phyloP scores from a whole-genome alignment of 1,140 invertebrate species.

The Papilio polyxenes region DNA sequence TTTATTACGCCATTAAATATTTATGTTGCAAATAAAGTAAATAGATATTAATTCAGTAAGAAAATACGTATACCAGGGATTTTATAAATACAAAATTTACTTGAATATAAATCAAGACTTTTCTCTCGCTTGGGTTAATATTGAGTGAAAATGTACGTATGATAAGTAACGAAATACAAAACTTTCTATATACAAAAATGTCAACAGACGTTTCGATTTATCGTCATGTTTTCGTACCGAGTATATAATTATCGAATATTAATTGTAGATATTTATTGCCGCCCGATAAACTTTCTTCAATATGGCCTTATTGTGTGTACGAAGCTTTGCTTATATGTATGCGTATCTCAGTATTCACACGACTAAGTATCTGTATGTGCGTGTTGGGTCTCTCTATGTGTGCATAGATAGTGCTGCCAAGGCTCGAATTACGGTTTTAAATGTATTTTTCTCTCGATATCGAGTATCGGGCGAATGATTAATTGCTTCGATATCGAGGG shows the following conservation, averaged over 20 bases:
- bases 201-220: conserved; percentile 41
- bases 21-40: conserved; percentile 41
- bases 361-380: not conserved
- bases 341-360: not conserved
- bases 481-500: conserved; percentile 38
- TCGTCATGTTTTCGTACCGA: conserved; percentile 45
- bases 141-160: not conserved
- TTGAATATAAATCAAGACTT: too few species aligned
- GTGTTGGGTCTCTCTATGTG: not conserved
- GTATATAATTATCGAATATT: conserved; percentile 52
- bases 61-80: not conserved
- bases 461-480: conserved; percentile 46
- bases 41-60: conserved; percentile 3
- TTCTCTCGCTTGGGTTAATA: not conserved
- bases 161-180: conserved; percentile 38
- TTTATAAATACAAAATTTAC: too few species aligned
- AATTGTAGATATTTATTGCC: conserved; percentile 53
- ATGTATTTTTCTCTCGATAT: conserved; percentile 42
- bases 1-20: conserved; percentile 38
- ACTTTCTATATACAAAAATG: conserved; percentile 46
- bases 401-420: conserved; percentile 42
- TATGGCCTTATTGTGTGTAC: conserved; percentile 36
- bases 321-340: conserved; percentile 40
- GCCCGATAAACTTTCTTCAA: conserved; percentile 45
- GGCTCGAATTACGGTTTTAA: conserved; percentile 46